Evolutionary conservation across 2,113 vertebrate species (phyloP).

Genomic region (Oryzias javanicus): DNA sequence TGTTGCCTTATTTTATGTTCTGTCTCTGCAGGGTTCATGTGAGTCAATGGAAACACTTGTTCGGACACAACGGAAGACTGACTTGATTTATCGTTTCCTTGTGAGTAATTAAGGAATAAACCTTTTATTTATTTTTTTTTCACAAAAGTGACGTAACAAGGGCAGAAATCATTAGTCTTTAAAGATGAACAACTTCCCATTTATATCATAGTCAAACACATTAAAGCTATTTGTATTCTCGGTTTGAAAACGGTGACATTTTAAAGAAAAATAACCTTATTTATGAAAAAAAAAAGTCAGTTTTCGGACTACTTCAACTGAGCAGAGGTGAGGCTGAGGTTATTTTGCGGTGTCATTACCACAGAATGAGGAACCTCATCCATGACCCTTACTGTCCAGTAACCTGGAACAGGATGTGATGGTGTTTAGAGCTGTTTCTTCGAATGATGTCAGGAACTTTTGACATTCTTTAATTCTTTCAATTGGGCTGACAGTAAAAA

Average conservation of each 20-base stretch:
- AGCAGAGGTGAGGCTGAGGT: conserved; percentile 39
- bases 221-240: too few relatives aligned
- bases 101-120: neutral
- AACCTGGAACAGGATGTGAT: conserved; percentile 53
- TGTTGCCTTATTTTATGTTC: neutral
- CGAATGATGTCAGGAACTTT: conserved; percentile 52
- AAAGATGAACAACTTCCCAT: too few relatives aligned
- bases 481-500: conserved; percentile 56
- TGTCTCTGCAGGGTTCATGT: neutral
- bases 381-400: conserved; percentile 56
- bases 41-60: neutral
- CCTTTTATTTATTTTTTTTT: too few relatives aligned
- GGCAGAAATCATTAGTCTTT: too few relatives aligned
- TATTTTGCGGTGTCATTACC: conserved; percentile 38
- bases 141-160: too few relatives aligned
- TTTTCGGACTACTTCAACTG: too few relatives aligned
- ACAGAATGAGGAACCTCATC: conserved; percentile 60
- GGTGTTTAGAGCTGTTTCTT: conserved; percentile 33
- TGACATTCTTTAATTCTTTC: conserved; percentile 56
- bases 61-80: neutral
- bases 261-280: too few relatives aligned
- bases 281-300: too few relatives aligned
- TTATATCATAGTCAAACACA: too few relatives aligned
- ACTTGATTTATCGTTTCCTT: neutral
- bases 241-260: too few relatives aligned